Evolutionary conservation across 1,140 invertebrate species (phyloP).

Genomic region (Asbolus verrucosus): DNA sequence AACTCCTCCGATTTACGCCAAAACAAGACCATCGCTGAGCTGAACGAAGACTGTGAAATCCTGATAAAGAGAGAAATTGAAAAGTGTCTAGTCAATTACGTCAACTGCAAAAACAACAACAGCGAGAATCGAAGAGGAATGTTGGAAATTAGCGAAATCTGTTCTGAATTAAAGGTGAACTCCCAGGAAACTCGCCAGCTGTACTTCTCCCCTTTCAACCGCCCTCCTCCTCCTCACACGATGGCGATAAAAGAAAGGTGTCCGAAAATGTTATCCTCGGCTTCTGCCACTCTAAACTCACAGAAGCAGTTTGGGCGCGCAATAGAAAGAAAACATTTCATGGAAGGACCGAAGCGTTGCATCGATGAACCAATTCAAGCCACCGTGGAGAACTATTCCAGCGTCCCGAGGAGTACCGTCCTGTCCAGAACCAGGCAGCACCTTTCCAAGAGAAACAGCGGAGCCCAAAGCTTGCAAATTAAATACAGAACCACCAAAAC

Average conservation of each 20-base stretch:
- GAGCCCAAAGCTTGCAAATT: not conserved
- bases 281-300: not conserved
- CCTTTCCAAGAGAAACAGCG: constrained; percentile 6
- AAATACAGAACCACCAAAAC: constrained; percentile 2
- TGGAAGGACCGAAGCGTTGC: not conserved
- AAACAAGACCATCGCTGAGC: constrained; percentile 18
- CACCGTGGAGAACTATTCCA: not conserved
- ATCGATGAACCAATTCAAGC: constrained; percentile 3
- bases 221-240: too few species aligned
- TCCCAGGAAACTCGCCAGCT: not conserved
- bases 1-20: too few species aligned
- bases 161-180: not conserved
- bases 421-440: not conserved
- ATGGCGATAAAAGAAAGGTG: not conserved
- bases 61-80: constrained; percentile 21
- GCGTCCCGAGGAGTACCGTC: not conserved
- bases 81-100: not conserved
- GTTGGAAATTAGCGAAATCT: not conserved
- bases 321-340: not conserved
- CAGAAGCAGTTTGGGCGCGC: not conserved
- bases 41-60: constrained; percentile 29
- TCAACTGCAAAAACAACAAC: not conserved
- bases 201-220: not conserved
- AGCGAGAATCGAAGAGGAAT: not conserved
- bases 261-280: constrained; percentile 4